These are phyloP conservation scores for Epirrhoe alternata DNA, from an alignment of 2,888 invertebrate genomes.

Conservation along the genomic window DNA sequence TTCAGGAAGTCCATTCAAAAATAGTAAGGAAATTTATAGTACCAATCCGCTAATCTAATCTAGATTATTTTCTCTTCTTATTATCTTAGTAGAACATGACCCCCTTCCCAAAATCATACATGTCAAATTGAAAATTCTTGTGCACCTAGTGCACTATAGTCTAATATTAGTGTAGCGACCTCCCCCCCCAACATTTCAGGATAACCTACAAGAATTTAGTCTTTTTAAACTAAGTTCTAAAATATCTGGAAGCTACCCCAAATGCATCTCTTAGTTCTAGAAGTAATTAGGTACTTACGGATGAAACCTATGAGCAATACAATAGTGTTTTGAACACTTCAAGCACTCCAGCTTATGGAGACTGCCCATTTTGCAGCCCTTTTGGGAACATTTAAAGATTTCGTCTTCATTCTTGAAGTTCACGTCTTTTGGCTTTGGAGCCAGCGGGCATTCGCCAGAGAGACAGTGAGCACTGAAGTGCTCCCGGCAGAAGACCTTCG, in stretches of 20 bases:
- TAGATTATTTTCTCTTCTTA: too few species aligned
- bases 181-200: too few species aligned
- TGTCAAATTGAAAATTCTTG: too few species aligned
- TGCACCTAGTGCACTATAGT: too few species aligned
- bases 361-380: constrained; percentile 85
- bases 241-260: not conserved
- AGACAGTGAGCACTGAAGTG: constrained; percentile 86
- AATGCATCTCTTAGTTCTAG: not conserved
- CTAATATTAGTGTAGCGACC: too few species aligned
- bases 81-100: too few species aligned
- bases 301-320: constrained; percentile 88
- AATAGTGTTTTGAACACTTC: constrained; percentile 88
- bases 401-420: constrained; percentile 70
- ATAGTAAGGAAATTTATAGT: too few species aligned
- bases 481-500: constrained; percentile 87
- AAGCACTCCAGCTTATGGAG: constrained; percentile 87
- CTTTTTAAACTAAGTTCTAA: too few species aligned
- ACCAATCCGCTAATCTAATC: too few species aligned
- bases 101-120: too few species aligned
- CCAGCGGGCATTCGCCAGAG: constrained; percentile 78
- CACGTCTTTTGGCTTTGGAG: constrained; percentile 70
- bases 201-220: too few species aligned
- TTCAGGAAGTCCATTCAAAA: too few species aligned
- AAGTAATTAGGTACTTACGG: constrained; percentile 67
- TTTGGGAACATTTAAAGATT: constrained; percentile 83